Evolutionary conservation across 2,888 invertebrate species (phyloP).

Genomic region (Drosophila longiperda): DNA sequence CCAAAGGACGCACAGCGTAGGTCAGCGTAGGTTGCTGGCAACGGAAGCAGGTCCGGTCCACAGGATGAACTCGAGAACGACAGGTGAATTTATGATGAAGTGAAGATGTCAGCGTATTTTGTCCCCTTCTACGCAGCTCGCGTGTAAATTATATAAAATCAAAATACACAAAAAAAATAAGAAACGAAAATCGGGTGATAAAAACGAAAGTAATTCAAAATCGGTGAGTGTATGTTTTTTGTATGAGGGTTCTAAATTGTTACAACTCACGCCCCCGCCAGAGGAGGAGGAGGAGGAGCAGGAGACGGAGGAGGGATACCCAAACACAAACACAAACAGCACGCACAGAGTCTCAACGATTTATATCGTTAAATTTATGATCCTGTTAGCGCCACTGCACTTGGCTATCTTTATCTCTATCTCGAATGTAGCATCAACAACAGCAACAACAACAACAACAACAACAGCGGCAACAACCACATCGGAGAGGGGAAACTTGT

Average conservation of each 20-base stretch:
- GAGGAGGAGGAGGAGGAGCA: neutral
- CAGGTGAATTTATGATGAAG: conserved; percentile 82
- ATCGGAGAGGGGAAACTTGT: conserved; percentile 51
- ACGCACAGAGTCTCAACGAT: conserved; percentile 53
- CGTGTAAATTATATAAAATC: conserved; percentile 68
- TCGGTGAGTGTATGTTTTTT: conserved; percentile 54
- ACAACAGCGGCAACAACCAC: neutral
- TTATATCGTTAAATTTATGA: conserved; percentile 78
- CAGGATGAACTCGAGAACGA: conserved; percentile 71
- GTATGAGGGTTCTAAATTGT: conserved; percentile 58
- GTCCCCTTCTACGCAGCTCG: conserved; percentile 66
- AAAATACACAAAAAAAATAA: conserved; percentile 1
- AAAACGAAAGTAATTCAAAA: conserved; percentile 79
- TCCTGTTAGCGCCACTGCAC: conserved; percentile 82
- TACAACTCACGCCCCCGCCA: conserved; percentile 54
- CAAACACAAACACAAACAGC: conserved; percentile 28
- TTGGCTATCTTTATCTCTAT: conserved; percentile 70
- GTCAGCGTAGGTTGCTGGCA: conserved; percentile 22
- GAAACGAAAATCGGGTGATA: conserved; percentile 44
- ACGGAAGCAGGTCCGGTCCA: conserved; percentile 71
- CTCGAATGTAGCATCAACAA: conserved; percentile 53
- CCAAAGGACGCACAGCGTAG: conserved; percentile 22
- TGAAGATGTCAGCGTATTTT: conserved; percentile 71
- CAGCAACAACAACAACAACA: conserved; percentile 18
- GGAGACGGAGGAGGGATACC: no score